Conservation (phyloP, 2,888 invertebrate species). For the Nomada ferruginata region DNA sequence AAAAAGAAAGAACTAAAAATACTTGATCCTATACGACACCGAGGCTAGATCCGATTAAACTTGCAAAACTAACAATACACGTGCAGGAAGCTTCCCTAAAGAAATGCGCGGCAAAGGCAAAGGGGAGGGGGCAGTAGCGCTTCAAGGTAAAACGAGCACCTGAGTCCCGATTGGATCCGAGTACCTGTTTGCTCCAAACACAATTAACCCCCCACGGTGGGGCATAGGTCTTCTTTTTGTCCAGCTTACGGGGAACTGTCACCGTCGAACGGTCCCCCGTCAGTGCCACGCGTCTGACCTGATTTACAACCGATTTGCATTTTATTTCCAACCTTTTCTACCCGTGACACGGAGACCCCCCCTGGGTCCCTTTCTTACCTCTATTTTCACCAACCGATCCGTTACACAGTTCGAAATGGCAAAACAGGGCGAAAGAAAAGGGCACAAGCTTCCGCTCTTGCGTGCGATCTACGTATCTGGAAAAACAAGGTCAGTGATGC, state of each 20-base stretch:
- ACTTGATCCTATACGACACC: too few relatives aligned
- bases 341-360: conserved; percentile 41
- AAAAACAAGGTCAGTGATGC: conserved; percentile 75
- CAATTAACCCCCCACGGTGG: conserved; percentile 74
- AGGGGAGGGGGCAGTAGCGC: conserved; percentile 3
- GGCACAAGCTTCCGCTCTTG: conserved; percentile 17
- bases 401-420: conserved; percentile 45
- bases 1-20: too few relatives aligned
- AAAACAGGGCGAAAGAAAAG: background rate
- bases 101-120: background rate
- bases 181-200: conserved; percentile 77
- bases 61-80: background rate
- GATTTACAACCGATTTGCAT: conserved; percentile 75
- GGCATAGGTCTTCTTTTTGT: conserved; percentile 36
- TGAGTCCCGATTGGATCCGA: conserved; percentile 57
- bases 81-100: background rate
- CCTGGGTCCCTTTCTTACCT: conserved; percentile 11
- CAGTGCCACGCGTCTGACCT: conserved; percentile 65
- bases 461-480: conserved; percentile 32
- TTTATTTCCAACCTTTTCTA: conserved; percentile 63
- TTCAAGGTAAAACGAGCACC: conserved; percentile 54
- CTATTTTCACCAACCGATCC: conserved; percentile 59
- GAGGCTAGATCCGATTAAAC: background rate
- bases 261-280: conserved; percentile 56
- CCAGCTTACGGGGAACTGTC: conserved; percentile 53